phyloP scores from a whole-genome alignment of 2,888 invertebrate species.

The Parthenolecanium corni region DNA sequence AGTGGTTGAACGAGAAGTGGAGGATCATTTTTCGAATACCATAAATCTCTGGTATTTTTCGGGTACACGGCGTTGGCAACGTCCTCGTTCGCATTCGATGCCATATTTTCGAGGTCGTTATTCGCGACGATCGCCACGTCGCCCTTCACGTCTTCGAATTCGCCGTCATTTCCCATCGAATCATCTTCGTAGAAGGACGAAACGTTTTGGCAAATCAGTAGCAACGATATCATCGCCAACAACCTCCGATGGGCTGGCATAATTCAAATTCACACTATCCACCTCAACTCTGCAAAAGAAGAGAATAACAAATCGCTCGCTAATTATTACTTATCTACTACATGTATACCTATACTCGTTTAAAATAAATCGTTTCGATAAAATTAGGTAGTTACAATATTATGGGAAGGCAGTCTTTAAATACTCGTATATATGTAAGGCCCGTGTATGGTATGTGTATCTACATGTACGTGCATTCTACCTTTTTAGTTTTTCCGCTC shows the following conservation, averaged over 20 bases:
- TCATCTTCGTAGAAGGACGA: conserved; percentile 15
- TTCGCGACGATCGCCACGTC: neutral
- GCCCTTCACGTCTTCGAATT: conserved; percentile 2
- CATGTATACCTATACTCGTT: neutral
- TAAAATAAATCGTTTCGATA: too few relatives aligned
- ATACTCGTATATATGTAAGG: too few relatives aligned
- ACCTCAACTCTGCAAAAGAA: neutral
- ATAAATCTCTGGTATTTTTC: conserved; percentile 8
- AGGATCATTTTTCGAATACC: conserved; percentile 7
- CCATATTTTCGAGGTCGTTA: neutral
- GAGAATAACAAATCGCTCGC: neutral
- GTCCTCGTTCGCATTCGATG: conserved; percentile 7
- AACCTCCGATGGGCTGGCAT: neutral
- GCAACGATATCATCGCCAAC: conserved; percentile 4
- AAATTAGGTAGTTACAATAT: too few relatives aligned
- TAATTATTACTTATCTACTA: neutral
- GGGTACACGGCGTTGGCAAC: neutral
- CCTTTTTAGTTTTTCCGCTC: too few relatives aligned
- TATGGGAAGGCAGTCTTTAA: too few relatives aligned
- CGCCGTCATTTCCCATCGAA: neutral
- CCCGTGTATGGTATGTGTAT: too few relatives aligned
- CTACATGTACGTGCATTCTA: too few relatives aligned
- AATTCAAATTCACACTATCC: neutral
- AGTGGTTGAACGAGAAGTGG: conserved; percentile 9
- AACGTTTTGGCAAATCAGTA: neutral